phyloP scores from a whole-genome alignment of 2,888 invertebrate species.

The Diabrotica balteata region DNA sequence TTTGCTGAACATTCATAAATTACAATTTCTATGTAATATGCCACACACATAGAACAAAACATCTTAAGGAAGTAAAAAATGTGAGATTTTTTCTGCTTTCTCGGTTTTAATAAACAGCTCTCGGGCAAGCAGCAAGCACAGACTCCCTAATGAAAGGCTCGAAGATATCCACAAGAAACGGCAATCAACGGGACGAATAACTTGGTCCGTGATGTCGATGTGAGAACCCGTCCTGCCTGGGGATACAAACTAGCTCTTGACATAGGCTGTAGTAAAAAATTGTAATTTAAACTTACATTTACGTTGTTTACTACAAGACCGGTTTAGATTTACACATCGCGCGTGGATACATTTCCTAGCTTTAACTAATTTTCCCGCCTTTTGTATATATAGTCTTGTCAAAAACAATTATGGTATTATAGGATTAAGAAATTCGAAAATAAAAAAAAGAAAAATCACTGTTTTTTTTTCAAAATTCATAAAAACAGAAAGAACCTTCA shows the following conservation, averaged over 20 bases:
- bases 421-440: too few relatives aligned
- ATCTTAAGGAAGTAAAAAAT: neutral
- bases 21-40: too few relatives aligned
- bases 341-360: conserved; percentile 7
- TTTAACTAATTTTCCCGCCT: conserved; percentile 9
- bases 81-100: neutral
- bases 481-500: too few relatives aligned
- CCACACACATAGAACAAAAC: too few relatives aligned
- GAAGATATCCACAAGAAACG: neutral
- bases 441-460: too few relatives aligned
- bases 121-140: neutral
- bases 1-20: too few relatives aligned
- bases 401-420: too few relatives aligned
- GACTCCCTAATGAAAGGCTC: too few relatives aligned
- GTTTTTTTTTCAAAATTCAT: too few relatives aligned
- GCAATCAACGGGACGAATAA: neutral
- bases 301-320: conserved; percentile 23
- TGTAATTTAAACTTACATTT: conserved; percentile 19
- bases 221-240: conserved; percentile 17
- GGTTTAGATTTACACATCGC: conserved; percentile 18
- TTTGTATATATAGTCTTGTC: conserved; percentile 1
- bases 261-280: conserved; percentile 17
- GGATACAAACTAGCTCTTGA: conserved; percentile 10
- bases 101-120: neutral
- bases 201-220: neutral